Conservation (phyloP, 2,888 invertebrate genomes). For the Nephrotoma guestfalica region DNA sequence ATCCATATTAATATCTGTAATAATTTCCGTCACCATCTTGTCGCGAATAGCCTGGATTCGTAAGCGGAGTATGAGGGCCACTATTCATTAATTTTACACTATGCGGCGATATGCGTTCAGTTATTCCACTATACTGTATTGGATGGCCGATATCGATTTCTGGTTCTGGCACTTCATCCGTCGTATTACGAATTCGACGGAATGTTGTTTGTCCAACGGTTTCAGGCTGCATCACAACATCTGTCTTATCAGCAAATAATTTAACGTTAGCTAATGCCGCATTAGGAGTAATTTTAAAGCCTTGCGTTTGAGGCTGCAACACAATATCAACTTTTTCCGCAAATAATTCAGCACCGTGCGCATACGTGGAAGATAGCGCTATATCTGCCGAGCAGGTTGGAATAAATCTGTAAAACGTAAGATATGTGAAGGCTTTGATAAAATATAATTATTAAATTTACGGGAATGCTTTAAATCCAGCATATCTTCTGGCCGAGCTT, state of each 20-base stretch:
- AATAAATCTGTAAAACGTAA: conserved; percentile 11
- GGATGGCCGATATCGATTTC: conserved; percentile 33
- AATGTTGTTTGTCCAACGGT: conserved; percentile 48
- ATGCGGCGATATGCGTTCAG: conserved; percentile 48
- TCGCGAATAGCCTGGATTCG: conserved; percentile 67
- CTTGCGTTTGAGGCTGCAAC: conserved; percentile 52
- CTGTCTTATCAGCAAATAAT: conserved; percentile 45
- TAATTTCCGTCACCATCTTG: conserved; percentile 60
- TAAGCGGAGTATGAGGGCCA: conserved; percentile 65
- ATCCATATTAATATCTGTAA: conserved; percentile 42
- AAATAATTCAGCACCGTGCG: conserved; percentile 41
- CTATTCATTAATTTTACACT: conserved; percentile 66
- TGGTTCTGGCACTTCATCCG: conserved; percentile 27
- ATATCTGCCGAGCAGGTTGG: conserved; percentile 58
- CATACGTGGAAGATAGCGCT: conserved; percentile 47
- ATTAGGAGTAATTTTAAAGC: conserved; percentile 29
- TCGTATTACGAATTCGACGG: conserved; percentile 50
- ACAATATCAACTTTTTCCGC: conserved; percentile 47
- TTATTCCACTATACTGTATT: conserved; percentile 42
- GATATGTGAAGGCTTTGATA: neutral
- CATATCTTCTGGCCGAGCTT: conserved; percentile 35
- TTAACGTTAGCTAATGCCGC: conserved; percentile 21
- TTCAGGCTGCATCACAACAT: conserved; percentile 51
- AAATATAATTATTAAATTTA: neutral
- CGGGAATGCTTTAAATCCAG: conserved; percentile 25